Evolutionary conservation across 2,888 invertebrate species (phyloP).

Genomic region (Choreutis nemorana): DNA sequence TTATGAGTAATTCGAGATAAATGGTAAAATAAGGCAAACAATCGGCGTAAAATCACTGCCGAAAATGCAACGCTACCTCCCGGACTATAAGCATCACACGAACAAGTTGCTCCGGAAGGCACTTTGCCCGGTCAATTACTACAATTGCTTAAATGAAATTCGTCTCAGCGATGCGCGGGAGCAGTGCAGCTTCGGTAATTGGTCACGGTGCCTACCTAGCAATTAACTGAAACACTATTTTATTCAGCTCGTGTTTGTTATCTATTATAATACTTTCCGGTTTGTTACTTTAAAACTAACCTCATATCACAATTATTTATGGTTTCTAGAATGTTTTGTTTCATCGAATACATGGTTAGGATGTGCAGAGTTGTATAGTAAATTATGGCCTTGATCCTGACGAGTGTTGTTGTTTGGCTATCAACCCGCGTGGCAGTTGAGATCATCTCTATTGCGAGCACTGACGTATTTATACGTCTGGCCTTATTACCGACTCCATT

Average conservation of each 20-base stretch:
- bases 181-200: slow-evolving; percentile 32
- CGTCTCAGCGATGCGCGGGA: slow-evolving; percentile 33
- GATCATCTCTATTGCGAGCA: slow-evolving; percentile 58
- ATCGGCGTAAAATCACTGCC: too few species aligned
- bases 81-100: too few species aligned
- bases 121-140: slow-evolving; percentile 50
- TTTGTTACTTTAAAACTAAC: too few species aligned
- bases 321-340: too few species aligned
- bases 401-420: slow-evolving; percentile 18
- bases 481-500: too few species aligned
- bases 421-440: slow-evolving; percentile 35
- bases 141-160: slow-evolving; percentile 63
- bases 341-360: too few species aligned
- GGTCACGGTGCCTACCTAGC: slow-evolving; percentile 61
- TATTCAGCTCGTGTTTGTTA: too few species aligned
- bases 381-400: too few species aligned
- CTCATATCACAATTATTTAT: too few species aligned
- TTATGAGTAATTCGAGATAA: slow-evolving; percentile 1
- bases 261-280: too few species aligned
- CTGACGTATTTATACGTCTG: slow-evolving; percentile 43
- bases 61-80: too few species aligned
- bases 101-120: slow-evolving; percentile 59
- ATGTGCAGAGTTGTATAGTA: too few species aligned
- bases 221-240: slow-evolving; percentile 24
- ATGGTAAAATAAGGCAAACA: slow-evolving; percentile 1